phyloP scores from a whole-genome alignment of 1,140 invertebrate species.

The Temnothorax curvispinosus region DNA sequence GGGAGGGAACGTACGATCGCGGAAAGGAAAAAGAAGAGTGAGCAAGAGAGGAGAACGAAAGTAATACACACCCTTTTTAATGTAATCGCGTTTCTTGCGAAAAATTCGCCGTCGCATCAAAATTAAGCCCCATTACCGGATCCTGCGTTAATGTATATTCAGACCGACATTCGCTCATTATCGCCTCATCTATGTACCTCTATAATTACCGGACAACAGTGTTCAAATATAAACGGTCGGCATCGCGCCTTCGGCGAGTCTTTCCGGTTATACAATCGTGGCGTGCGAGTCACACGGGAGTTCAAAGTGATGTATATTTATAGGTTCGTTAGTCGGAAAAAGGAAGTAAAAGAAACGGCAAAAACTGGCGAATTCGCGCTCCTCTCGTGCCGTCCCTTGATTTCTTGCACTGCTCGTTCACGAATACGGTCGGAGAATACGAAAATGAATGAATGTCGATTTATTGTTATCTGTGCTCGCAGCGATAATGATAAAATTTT shows the following conservation, averaged over 20 bases:
- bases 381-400: not conserved
- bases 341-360: constrained; percentile 68
- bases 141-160: constrained; percentile 40
- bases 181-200: not conserved
- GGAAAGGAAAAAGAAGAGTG: not conserved
- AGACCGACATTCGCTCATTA: constrained; percentile 54
- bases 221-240: constrained; percentile 61
- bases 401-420: not conserved
- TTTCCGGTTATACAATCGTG: constrained; percentile 77
- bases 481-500: not conserved
- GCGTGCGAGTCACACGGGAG: constrained; percentile 68
- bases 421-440: not conserved
- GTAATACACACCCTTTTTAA: constrained; percentile 33
- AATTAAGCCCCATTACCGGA: not conserved
- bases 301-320: constrained; percentile 81
- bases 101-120: constrained; percentile 45
- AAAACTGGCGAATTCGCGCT: constrained; percentile 53
- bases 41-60: constrained; percentile 60
- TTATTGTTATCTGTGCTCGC: not conserved
- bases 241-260: constrained; percentile 38
- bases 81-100: not conserved
- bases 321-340: constrained; percentile 76
- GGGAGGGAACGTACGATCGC: not conserved
- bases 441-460: not conserved
- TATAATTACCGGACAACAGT: constrained; percentile 76